Evolutionary conservation across 2,113 vertebrate species (phyloP).

Genomic region (Chlamydotis undulata): DNA sequence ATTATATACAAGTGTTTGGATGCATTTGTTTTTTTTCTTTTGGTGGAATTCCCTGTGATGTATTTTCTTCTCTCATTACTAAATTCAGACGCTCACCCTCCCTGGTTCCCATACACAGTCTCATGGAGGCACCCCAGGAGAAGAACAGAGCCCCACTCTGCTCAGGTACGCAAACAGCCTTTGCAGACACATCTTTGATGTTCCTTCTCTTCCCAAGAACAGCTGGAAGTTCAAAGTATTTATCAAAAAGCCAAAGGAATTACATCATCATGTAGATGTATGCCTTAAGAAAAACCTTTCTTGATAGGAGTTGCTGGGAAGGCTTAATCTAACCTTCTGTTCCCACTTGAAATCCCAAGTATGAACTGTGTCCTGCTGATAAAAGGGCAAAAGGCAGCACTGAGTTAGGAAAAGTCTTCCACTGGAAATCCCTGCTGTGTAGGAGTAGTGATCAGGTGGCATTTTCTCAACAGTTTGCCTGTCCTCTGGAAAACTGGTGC

Average conservation of each 20-base stretch:
- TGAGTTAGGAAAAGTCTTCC: not conserved
- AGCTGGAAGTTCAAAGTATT: conserved; percentile 37
- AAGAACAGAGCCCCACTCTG: not conserved
- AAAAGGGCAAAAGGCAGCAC: not conserved
- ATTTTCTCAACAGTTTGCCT: not conserved
- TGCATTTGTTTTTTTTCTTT: not conserved
- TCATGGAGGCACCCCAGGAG: not conserved
- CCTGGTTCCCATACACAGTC: too few relatives aligned
- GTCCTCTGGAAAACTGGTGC: not conserved
- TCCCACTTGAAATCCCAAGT: not conserved
- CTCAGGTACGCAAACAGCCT: not conserved
- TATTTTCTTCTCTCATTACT: not conserved
- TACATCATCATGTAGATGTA: not conserved
- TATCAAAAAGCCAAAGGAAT: conserved; percentile 6
- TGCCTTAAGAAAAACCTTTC: not conserved
- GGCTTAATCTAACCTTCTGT: not conserved
- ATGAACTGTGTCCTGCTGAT: not conserved
- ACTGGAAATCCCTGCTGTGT: not conserved
- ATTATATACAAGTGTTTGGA: not conserved
- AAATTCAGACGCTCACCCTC: not conserved
- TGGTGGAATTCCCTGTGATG: too few relatives aligned
- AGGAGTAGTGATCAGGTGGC: not conserved
- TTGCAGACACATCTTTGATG: not conserved
- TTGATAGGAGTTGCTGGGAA: not conserved
- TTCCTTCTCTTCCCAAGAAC: not conserved